These are phyloP conservation scores for Coilia nasus DNA, from an alignment of 2,797 vertebrate species.

Conservation along the genomic window DNA sequence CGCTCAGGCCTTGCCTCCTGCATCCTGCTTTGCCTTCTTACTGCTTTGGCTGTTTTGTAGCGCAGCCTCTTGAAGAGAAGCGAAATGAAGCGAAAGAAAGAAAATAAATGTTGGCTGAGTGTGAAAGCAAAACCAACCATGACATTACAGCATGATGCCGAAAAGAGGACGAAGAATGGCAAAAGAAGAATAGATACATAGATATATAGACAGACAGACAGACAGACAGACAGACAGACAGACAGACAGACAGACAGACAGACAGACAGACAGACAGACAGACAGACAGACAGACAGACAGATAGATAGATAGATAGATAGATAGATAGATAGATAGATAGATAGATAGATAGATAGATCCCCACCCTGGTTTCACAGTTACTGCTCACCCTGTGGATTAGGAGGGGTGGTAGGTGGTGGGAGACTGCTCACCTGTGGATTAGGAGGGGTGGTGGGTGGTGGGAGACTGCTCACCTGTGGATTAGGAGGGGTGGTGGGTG, in stretches of 20 bases:
- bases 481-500: background rate
- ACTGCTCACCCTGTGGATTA: background rate
- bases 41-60: no score
- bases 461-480: background rate
- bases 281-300: background rate
- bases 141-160: background rate
- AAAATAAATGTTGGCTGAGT: background rate
- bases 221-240: background rate
- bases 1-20: no score
- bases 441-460: background rate
- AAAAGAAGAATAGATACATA: background rate
- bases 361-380: background rate
- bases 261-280: background rate
- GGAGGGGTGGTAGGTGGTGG: background rate
- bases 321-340: no score
- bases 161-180: background rate
- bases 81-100: background rate
- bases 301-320: no score
- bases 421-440: background rate
- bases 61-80: background rate
- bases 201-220: background rate
- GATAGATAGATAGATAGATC: no score
- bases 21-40: no score
- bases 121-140: background rate
- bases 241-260: background rate